Conservation (phyloP, 1,140 invertebrate species). For the Platyura marginata region DNA sequence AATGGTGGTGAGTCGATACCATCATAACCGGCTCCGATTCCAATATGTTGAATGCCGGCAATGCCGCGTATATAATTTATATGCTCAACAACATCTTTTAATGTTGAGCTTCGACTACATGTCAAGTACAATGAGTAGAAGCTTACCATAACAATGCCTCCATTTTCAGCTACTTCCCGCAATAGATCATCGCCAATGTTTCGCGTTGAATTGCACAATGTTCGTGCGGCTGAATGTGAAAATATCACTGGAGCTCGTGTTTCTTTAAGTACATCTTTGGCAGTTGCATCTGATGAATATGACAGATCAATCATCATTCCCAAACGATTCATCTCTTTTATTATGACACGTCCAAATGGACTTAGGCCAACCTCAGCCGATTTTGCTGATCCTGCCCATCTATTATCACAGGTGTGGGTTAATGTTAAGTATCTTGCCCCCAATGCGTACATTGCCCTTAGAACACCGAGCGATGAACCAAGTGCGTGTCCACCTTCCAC, state of each 20-base stretch:
- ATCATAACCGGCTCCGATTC: constrained; percentile 74
- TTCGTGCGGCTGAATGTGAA: constrained; percentile 74
- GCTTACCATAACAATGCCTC: constrained; percentile 80
- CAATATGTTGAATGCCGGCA: constrained; percentile 69
- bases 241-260: constrained; percentile 81
- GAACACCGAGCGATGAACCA: constrained; percentile 61
- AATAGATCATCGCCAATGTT: constrained; percentile 81
- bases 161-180: constrained; percentile 57
- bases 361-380: constrained; percentile 32
- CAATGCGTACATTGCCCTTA: constrained; percentile 67
- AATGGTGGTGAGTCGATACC: constrained; percentile 63
- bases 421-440: constrained; percentile 65
- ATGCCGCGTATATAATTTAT: constrained; percentile 67
- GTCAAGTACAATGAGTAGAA: constrained; percentile 72
- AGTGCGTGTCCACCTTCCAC: constrained; percentile 75
- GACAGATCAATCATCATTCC: constrained; percentile 92
- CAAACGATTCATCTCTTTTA: constrained; percentile 68
- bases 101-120: constrained; percentile 51
- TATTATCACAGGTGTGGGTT: constrained; percentile 61
- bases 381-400: constrained; percentile 40
- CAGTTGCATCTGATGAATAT: constrained; percentile 72
- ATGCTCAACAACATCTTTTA: constrained; percentile 71
- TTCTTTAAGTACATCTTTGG: constrained; percentile 62
- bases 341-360: constrained; percentile 54
- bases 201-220: constrained; percentile 67